Percentiles rank a stretch among this genome's conserved stretches.
Evolutionary conservation across 2,113 vertebrate species (phyloP).

Genomic region (Numida meleagris): DNA sequence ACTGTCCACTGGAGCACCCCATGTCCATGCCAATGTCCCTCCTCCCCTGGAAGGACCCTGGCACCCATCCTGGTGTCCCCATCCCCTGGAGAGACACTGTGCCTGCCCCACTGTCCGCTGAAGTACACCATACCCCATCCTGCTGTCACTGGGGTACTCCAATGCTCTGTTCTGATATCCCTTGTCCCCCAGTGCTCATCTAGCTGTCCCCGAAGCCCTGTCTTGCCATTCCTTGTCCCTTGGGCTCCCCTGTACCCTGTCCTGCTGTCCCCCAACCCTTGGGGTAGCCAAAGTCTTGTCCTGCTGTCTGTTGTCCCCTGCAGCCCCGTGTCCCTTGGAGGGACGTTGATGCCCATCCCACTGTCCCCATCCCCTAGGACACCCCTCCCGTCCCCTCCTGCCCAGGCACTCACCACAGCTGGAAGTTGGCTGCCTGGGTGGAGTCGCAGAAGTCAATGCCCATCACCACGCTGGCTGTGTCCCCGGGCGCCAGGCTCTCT

Average conservation of each 20-base stretch:
- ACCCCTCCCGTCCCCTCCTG: not conserved
- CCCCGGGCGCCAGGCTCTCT: constrained; percentile 88
- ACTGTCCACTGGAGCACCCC: rapidly evolving
- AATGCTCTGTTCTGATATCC: not conserved
- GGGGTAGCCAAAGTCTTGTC: not conserved
- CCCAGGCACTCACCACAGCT: constrained; percentile 87
- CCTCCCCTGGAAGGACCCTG: not conserved
- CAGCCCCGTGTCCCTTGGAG: not conserved
- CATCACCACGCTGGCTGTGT: constrained; percentile 84
- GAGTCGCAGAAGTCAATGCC: constrained; percentile 98
- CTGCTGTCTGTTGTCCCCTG: not conserved
- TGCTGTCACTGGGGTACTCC: not conserved
- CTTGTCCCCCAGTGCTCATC: not conserved
- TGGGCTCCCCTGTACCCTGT: not conserved
- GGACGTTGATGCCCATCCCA: not conserved
- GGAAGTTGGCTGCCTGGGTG: constrained; percentile 96
- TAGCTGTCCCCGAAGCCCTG: too few species aligned
- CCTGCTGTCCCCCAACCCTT: not conserved
- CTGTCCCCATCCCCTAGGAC: not conserved
- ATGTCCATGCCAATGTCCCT: not conserved
- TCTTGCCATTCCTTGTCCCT: not conserved
- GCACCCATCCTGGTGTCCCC: not conserved
- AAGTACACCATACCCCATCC: not conserved
- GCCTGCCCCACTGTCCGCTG: not conserved
- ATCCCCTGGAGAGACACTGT: not conserved